phyloP scores from a whole-genome alignment of 1,140 invertebrate species.

The Tetranychus cinnabarinus region DNA sequence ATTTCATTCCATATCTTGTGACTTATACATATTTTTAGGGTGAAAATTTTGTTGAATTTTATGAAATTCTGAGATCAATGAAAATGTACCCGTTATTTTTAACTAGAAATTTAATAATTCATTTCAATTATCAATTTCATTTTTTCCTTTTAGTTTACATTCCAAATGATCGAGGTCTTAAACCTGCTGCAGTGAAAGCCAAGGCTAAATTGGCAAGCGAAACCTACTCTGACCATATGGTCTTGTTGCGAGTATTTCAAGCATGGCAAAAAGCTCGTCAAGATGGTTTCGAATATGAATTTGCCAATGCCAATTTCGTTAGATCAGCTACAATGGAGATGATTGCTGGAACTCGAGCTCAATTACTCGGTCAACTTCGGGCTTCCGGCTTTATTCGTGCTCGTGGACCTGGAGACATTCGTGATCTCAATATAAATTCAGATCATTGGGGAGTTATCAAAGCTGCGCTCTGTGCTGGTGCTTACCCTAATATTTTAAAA shows the following conservation, averaged over 20 bases:
- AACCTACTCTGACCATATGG: constrained; percentile 74
- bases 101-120: background rate
- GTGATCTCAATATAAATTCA: constrained; percentile 55
- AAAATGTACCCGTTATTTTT: background rate
- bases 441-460: constrained; percentile 78
- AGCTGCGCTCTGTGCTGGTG: constrained; percentile 55
- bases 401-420: constrained; percentile 37
- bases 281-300: constrained; percentile 39
- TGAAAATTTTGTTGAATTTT: background rate
- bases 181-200: constrained; percentile 25
- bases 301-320: constrained; percentile 48
- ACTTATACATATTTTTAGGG: no score
- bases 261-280: constrained; percentile 36
- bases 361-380: constrained; percentile 58
- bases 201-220: constrained; percentile 44
- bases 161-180: constrained; percentile 26
- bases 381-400: constrained; percentile 55
- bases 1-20: no score
- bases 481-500: constrained; percentile 64
- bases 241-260: constrained; percentile 51
- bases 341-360: constrained; percentile 38
- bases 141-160: constrained; percentile 38
- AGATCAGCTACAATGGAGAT: constrained; percentile 55
- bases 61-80: background rate
- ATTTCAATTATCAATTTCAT: constrained; percentile 1